phyloP scores from a whole-genome alignment of 2,797 vertebrate genomes.

The Rhinogobio ventralis region DNA sequence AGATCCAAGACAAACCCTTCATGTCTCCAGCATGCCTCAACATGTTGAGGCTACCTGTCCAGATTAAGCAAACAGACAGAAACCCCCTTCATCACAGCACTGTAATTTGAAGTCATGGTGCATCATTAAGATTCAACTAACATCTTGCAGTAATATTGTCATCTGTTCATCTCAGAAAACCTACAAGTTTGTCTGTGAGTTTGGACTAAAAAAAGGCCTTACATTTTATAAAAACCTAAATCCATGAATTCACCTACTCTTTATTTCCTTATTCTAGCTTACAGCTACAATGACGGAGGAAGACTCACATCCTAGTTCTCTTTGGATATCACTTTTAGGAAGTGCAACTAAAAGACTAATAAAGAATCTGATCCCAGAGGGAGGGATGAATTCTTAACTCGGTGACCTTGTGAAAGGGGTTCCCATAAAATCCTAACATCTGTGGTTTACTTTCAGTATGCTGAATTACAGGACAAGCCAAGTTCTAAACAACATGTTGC shows the following conservation, averaged over 20 bases:
- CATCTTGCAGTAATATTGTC: not conserved
- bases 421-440: constrained; percentile 47
- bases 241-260: not conserved
- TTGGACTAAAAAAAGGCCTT: not conserved
- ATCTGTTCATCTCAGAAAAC: not conserved
- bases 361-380: constrained; percentile 33
- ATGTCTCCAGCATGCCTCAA: constrained; percentile 39
- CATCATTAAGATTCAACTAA: not conserved
- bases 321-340: constrained; percentile 17
- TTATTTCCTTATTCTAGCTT: not conserved
- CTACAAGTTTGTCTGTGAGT: too few species aligned
- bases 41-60: constrained; percentile 50
- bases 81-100: constrained; percentile 28
- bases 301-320: not conserved
- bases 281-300: not conserved
- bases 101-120: constrained; percentile 1
- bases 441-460: constrained; percentile 37
- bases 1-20: constrained; percentile 12
- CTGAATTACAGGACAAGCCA: constrained; percentile 21
- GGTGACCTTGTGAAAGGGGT: constrained; percentile 48
- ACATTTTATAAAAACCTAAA: not conserved
- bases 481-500: constrained; percentile 1
- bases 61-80: constrained; percentile 55
- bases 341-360: constrained; percentile 26
- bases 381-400: constrained; percentile 7